Base-by-base conservation (phyloP, 2,113 vertebrate genomes). In the Cinclus cinclus region DNA sequence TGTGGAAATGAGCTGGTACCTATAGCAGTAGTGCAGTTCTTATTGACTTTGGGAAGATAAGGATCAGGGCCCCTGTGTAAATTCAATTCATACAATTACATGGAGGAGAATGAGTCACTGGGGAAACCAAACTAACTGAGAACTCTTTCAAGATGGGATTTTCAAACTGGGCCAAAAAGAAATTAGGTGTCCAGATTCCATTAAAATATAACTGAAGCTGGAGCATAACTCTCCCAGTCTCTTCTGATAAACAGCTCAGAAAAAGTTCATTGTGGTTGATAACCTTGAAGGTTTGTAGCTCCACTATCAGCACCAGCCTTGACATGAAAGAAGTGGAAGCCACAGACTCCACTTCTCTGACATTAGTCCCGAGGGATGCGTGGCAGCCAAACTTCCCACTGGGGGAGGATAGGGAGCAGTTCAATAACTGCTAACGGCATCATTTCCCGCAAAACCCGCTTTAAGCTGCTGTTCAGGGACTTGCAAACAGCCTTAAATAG, bases 391-490 rank as follows among this genome's bases (percentile, higher is more conserved):
- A 62, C 74, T 73, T 58, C 58, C 28, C 49, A 0, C 50, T 17
- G 64, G 41, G 70, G 59, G 88, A 89, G 92, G 42, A 55, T 4
- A 8, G 82, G 92, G 94, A 95, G 89, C 65, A 1, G 14, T 37
- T 16, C 93, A 58, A 10, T 82, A 92, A 77, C 81, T 87, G 94
- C 91, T 77, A 85, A 95, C 3, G 15, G 80, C 91, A 55, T 35
- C 82, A 24, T 88, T 95, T 87, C 59, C 82, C 84, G 90, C 82
- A 80, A 77, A 95, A 89, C 41, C 81, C 58, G 23, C 49, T 55
- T 23, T 19, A 31, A 74, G 81, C 50, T 83, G 94, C 95, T 33
- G 44, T 25, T 94, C 3, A 28, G 93, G 90, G 89, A 85, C 87
- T 50, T 16, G 81, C 62, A 87, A 73, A 95, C 1, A 15, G 91